Conservation (phyloP, 2,113 vertebrate genomes). For the Glareola pratincola region DNA sequence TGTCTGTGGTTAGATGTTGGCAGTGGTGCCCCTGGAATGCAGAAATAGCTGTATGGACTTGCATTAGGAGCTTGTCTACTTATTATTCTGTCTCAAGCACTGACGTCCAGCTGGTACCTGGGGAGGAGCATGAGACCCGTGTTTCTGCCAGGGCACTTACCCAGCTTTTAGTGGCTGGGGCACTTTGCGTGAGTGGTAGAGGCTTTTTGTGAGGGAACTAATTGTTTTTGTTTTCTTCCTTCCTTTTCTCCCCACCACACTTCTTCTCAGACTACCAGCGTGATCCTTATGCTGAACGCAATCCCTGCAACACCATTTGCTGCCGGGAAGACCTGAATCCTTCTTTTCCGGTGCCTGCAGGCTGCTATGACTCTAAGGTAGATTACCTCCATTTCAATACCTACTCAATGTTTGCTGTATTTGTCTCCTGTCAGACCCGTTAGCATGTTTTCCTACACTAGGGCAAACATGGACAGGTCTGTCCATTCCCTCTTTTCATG, state of each 20-base stretch:
- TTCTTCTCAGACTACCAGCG: conserved; percentile 78
- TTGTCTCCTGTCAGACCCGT: background rate
- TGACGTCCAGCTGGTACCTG: background rate
- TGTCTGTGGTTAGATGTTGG: background rate
- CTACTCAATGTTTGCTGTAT: background rate
- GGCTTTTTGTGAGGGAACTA: background rate
- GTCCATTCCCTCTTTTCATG: background rate
- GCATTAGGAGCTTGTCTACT: background rate
- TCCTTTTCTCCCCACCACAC: background rate
- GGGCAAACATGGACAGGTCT: background rate
- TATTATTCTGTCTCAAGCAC: background rate
- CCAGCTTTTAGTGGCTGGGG: background rate
- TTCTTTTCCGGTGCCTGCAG: conserved; percentile 75
- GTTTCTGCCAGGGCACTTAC: background rate
- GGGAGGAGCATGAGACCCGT: background rate
- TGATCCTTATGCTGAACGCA: conserved; percentile 83
- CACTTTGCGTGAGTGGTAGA: background rate
- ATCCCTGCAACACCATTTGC: conserved; percentile 89
- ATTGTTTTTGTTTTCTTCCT: background rate
- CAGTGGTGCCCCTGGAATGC: background rate
- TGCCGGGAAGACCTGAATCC: conserved; percentile 85
- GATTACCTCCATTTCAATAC: background rate
- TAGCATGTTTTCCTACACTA: background rate
- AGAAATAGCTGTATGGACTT: background rate
- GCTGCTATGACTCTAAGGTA: conserved; percentile 93